These are phyloP conservation scores for Trachemys scripta DNA, from an alignment of 2,113 vertebrate species.

Conservation along the genomic window DNA sequence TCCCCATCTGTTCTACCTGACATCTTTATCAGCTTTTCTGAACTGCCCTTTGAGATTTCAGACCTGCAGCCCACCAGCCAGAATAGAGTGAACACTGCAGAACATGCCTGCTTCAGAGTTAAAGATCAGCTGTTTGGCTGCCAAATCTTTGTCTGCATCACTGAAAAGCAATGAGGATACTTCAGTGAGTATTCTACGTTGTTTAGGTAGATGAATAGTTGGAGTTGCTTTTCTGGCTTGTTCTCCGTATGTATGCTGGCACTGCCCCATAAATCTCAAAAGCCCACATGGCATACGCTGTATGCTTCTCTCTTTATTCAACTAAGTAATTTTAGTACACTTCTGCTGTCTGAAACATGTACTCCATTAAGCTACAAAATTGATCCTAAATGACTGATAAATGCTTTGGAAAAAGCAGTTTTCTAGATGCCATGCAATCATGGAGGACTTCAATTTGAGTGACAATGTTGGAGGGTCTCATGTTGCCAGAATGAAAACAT, in stretches of 20 bases:
- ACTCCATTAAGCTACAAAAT: neutral
- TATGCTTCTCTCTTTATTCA: neutral
- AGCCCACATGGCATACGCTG: neutral
- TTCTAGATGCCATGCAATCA: neutral
- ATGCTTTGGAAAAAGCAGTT: neutral
- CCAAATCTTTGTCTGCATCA: conserved; percentile 54
- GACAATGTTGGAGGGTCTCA: neutral
- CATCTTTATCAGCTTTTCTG: conserved; percentile 16
- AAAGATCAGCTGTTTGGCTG: conserved; percentile 37
- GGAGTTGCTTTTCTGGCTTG: conserved; percentile 32
- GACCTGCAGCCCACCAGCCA: neutral
- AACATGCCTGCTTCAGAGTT: neutral
- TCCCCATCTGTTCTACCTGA: conserved; percentile 40
- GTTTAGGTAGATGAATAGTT: conserved; percentile 33
- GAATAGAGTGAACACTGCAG: rapidly evolving
- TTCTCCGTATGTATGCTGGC: neutral
- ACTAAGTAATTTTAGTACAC: neutral
- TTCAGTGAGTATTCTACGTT: conserved; percentile 18
- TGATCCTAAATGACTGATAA: neutral
- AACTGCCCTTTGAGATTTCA: neutral
- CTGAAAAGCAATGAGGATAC: conserved; percentile 43
- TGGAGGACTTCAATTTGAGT: neutral
- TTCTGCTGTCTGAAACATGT: neutral
- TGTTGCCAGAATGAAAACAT: neutral
- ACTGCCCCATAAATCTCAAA: neutral